Conservation (phyloP, 2,797 vertebrate species). For the Aplochiton taeniatus region DNA sequence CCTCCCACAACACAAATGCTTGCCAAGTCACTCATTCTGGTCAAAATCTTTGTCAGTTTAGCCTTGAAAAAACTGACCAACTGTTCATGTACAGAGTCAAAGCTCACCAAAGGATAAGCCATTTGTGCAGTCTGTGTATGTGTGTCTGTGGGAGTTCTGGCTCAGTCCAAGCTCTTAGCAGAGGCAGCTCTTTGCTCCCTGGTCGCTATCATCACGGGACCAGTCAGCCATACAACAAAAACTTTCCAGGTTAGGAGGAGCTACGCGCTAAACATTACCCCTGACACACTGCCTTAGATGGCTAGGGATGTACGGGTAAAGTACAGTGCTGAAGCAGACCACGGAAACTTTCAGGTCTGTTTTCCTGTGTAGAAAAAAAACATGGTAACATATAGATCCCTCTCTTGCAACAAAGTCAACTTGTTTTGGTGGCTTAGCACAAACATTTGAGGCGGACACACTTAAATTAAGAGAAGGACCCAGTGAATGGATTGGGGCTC, state of each 20-base stretch:
- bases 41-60: constrained; percentile 49
- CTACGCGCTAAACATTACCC: constrained; percentile 59
- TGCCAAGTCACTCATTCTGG: constrained; percentile 41
- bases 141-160: constrained; percentile 54
- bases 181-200: constrained; percentile 45
- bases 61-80: constrained; percentile 61
- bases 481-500: constrained; percentile 5
- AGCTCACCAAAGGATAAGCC: constrained; percentile 19
- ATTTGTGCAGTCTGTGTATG: constrained; percentile 10
- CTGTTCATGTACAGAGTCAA: constrained; percentile 48
- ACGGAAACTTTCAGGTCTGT: constrained; percentile 1
- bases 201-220: constrained; percentile 63
- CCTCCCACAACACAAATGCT: constrained; percentile 26
- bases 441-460: no score
- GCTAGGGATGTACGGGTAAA: constrained; percentile 35
- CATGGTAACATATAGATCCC: no score
- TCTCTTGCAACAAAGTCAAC: no score
- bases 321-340: constrained; percentile 38
- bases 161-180: constrained; percentile 59
- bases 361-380: no score
- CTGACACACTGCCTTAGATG: constrained; percentile 51
- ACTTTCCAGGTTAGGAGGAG: constrained; percentile 67
- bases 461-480: not conserved
- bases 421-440: no score
- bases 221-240: constrained; percentile 72